A percentile compares a stretch with the other conserved stretches of the same genome.
Conservation (phyloP, 2,797 vertebrate species). For the Zenarchopterus dispar region DNA sequence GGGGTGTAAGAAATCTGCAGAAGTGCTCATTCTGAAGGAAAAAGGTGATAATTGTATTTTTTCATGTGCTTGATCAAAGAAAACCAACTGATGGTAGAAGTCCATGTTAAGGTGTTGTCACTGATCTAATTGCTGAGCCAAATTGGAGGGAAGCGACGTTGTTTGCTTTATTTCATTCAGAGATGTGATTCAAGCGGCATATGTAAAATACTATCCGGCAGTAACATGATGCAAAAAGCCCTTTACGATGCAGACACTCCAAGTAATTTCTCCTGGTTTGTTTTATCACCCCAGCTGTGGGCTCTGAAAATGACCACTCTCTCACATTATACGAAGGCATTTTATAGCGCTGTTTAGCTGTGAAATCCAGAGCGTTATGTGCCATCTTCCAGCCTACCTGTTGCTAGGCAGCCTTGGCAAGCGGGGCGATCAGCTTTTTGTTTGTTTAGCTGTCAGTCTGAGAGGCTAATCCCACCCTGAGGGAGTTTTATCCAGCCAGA, state of each 20-base stretch:
- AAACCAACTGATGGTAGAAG: neutral
- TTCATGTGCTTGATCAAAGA: neutral
- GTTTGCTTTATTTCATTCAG: conserved; percentile 9
- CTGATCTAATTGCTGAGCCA: neutral
- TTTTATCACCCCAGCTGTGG: conserved; percentile 26
- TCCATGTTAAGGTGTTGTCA: neutral
- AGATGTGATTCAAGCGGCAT: conserved; percentile 5
- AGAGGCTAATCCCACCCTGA: conserved; percentile 71
- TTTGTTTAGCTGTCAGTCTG: conserved; percentile 79
- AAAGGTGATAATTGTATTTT: neutral
- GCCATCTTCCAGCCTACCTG: conserved; percentile 70
- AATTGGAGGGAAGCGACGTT: neutral
- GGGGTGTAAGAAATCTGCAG: too few species aligned
- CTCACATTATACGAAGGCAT: conserved; percentile 44
- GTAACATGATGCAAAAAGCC: conserved; percentile 15
- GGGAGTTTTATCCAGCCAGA: conserved; percentile 65
- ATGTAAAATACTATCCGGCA: conserved; percentile 7
- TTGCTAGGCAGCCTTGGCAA: conserved; percentile 82
- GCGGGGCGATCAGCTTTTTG: conserved; percentile 62
- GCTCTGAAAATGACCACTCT: conserved; percentile 31
- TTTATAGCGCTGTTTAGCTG: conserved; percentile 43
- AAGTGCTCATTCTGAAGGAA: neutral
- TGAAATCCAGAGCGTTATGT: conserved; percentile 38
- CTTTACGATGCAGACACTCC: neutral
- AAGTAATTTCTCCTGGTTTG: neutral